A percentile compares a stretch with the other conserved stretches of the same genome.
Conservation (phyloP, 2,888 invertebrate species). For the Holacanthella duospinosa region DNA sequence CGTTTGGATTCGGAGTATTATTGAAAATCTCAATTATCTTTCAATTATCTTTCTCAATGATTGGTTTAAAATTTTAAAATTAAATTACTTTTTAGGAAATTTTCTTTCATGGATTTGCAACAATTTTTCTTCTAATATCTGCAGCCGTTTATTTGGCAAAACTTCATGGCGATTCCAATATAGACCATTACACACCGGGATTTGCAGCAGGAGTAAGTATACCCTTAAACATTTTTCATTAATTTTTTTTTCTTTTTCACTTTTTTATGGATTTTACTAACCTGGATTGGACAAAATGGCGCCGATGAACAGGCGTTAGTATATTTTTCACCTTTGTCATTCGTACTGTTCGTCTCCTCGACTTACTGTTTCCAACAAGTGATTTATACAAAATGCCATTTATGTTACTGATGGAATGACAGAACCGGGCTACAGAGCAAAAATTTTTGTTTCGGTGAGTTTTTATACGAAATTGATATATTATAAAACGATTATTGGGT, state of each 20-base stretch:
- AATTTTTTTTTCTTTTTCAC: slow-evolving; percentile 11
- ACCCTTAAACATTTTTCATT: too few species aligned
- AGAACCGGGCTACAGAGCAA: slow-evolving; percentile 36
- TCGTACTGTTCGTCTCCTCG: slow-evolving; percentile 38
- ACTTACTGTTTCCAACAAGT: slow-evolving; percentile 32
- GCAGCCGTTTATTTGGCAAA: slow-evolving; percentile 49
- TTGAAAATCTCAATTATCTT: too few species aligned
- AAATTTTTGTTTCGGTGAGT: slow-evolving; percentile 39
- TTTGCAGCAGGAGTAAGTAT: slow-evolving; percentile 64
- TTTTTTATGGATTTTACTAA: slow-evolving; percentile 17
- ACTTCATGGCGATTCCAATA: background rate
- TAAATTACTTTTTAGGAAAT: slow-evolving; percentile 59
- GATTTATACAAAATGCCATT: slow-evolving; percentile 28
- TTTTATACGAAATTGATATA: too few species aligned
- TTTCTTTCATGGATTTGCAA: slow-evolving; percentile 66
- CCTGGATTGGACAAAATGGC: background rate
- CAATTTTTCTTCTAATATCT: slow-evolving; percentile 59
- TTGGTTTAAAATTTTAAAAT: background rate
- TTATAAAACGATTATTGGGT: too few species aligned
- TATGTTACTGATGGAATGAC: slow-evolving; percentile 24
- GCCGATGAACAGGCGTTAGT: slow-evolving; percentile 38
- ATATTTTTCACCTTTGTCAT: slow-evolving; percentile 34
- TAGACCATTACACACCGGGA: slow-evolving; percentile 42
- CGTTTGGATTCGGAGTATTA: too few species aligned
- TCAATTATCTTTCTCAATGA: background rate